Evolutionary conservation across 2,888 invertebrate genomes (phyloP).

Genomic region (Agrilus biguttatus): DNA sequence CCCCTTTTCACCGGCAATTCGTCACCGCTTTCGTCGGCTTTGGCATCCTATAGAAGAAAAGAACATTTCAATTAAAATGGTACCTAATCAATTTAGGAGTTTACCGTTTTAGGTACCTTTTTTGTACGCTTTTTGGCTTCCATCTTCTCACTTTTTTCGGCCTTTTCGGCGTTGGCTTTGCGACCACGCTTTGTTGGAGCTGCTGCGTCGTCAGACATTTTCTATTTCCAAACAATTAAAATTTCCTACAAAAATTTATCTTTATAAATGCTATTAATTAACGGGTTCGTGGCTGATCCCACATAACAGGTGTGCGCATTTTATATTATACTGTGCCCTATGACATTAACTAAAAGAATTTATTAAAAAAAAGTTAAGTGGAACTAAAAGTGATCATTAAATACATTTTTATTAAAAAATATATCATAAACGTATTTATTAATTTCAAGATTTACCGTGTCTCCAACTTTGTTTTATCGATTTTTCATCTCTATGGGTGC

Average conservation of each 20-base stretch:
- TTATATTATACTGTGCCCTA: too few relatives aligned
- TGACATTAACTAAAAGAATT: too few relatives aligned
- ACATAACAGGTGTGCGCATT: too few relatives aligned
- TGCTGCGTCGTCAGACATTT: conserved; percentile 28
- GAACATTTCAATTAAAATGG: conserved; percentile 12
- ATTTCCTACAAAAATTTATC: neutral
- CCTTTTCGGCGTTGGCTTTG: conserved; percentile 17
- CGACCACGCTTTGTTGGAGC: conserved; percentile 36
- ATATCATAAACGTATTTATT: too few relatives aligned
- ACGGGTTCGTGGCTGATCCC: too few relatives aligned
- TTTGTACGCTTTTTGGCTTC: conserved; percentile 10
- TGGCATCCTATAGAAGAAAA: conserved; percentile 11
- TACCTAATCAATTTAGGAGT: conserved; percentile 17
- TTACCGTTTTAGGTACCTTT: conserved; percentile 8
- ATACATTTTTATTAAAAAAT: too few relatives aligned
- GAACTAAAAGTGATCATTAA: too few relatives aligned
- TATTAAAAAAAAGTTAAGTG: too few relatives aligned
- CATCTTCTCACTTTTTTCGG: conserved; percentile 15
- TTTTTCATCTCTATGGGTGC: too few relatives aligned
- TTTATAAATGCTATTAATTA: neutral
- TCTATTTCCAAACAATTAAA: conserved; percentile 4
- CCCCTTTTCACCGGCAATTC: conserved; percentile 35
- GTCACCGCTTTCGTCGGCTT: conserved; percentile 16
- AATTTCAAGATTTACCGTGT: too few relatives aligned
- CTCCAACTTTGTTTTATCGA: too few relatives aligned